A percentile compares a stretch with the other conserved stretches of the same genome.
Evolutionary conservation across 2,888 invertebrate species (phyloP).

Genomic region (Mactromeris polynyma): DNA sequence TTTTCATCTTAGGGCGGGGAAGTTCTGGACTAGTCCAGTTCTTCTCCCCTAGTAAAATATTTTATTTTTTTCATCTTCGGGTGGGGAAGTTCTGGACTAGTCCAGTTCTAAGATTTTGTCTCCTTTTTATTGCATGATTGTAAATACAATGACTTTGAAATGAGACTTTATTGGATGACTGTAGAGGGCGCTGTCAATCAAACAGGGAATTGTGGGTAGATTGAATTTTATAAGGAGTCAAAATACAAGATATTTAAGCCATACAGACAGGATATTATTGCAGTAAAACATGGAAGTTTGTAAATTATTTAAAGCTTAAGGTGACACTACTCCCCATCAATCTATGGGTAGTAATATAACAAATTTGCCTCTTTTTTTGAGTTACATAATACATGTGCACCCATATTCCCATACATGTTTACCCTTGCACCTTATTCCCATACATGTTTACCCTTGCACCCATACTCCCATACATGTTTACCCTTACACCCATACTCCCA

Average conservation of each 20-base stretch:
- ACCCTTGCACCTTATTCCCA: too few relatives aligned
- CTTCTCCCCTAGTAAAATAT: too few relatives aligned
- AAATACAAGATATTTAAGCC: not conserved
- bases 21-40: too few relatives aligned
- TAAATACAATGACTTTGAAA: not conserved
- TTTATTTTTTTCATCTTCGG: too few relatives aligned
- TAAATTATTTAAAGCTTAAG: not conserved
- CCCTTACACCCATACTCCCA: too few relatives aligned
- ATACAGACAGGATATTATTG: not conserved
- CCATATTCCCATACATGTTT: too few relatives aligned
- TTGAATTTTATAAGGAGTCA: constrained; percentile 1
- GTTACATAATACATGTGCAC: not conserved
- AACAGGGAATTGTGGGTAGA: constrained; percentile 21
- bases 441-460: too few relatives aligned
- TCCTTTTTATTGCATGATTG: not conserved
- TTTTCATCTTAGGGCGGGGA: too few relatives aligned
- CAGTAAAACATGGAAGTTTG: not conserved
- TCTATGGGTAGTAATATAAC: not conserved
- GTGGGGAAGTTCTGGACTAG: too few relatives aligned
- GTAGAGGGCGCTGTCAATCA: constrained; percentile 36
- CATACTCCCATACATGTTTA: too few relatives aligned
- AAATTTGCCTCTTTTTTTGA: not conserved
- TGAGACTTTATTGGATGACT: not conserved
- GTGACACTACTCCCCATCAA: not conserved
- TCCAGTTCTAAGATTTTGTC: not conserved